Evolutionary conservation across 2,888 invertebrate genomes (phyloP).

Genomic region (Actias luna): DNA sequence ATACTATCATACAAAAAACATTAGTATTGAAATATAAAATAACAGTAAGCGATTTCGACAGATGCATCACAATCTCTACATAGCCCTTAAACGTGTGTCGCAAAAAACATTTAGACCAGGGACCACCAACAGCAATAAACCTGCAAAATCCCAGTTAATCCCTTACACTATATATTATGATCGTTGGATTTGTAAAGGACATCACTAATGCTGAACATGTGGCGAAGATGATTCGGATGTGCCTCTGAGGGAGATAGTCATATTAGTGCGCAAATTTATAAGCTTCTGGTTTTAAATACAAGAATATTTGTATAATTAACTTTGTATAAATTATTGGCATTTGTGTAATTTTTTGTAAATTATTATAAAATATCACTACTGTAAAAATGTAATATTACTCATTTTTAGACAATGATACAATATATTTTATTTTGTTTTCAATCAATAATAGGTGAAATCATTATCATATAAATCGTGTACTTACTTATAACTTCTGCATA

Average conservation of each 20-base stretch:
- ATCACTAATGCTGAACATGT: constrained; percentile 74
- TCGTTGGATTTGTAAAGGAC: constrained; percentile 67
- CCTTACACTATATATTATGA: constrained; percentile 72
- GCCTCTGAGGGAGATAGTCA: constrained; percentile 25
- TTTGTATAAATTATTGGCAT: too few relatives aligned
- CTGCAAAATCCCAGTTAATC: constrained; percentile 69
- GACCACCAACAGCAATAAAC: constrained; percentile 73
- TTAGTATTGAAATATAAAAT: not conserved
- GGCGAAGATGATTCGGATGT: constrained; percentile 51
- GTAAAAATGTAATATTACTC: too few relatives aligned
- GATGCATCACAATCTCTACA: constrained; percentile 49
- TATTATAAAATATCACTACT: too few relatives aligned
- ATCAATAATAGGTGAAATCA: too few relatives aligned
- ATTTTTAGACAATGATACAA: too few relatives aligned
- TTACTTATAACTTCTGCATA: too few relatives aligned
- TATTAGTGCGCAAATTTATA: not conserved
- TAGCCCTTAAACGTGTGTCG: constrained; percentile 58
- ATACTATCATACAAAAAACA: too few relatives aligned
- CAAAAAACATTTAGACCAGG: constrained; percentile 54
- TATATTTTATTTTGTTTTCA: too few relatives aligned
- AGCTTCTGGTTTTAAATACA: not conserved
- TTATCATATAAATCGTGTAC: too few relatives aligned
- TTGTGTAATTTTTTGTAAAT: too few relatives aligned
- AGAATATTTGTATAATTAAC: not conserved
- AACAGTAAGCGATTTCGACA: constrained; percentile 41